Evolutionary conservation across 2,113 vertebrate genomes (phyloP), one percentile per base, ranked within the genome.

Genomic region (Myotis lucifugus): DNA sequence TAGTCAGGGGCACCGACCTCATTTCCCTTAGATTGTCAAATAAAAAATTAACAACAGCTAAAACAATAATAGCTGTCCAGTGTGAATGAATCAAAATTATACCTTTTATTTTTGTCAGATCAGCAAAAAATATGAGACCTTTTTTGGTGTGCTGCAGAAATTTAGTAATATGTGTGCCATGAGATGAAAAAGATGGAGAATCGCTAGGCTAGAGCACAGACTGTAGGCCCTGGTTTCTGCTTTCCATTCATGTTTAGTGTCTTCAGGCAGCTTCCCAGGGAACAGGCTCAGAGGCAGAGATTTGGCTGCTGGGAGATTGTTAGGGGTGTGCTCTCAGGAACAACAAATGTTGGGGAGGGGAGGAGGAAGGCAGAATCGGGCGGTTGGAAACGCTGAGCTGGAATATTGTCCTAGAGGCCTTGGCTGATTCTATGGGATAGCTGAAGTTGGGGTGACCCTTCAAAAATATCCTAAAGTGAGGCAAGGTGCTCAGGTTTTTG

Each of bases 391-490:
- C 52, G 32, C 37, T 17, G 81, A 52, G 50, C 64, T 32, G 32
- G 46, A 3, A 12, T 54, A 8, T 27, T n/a, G 9, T 13, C 19
- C 7, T 8, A 8, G 32, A 32, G 23, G 46, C 15, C 27, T 84
- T 6, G 13, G 29, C 64, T 0, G 1, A 12, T 10, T 15, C 21
- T 3, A 0, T 3, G 34, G 46, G 64, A 70, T 11, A 11, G 0
- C 37, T 59, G 29, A 37, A 9, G n/a, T 61, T 70, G 25, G 21
- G 6, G 12, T 46, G 9, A 48, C n/a, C 61, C 46, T 59, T 77
- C 3, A 32, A 8, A 61, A 42, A 17, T 34, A 6, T 8, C 23
- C 32, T 14, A 21, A 23, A 61, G 29, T 14, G 17, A 40, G 50
- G 7, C 66, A 23, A 56, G 19, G 19, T 0, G 1, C 0, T 8